phyloP scores from a whole-genome alignment of 2,797 vertebrate species.

The Tokudaia tokunoshimensis region DNA sequence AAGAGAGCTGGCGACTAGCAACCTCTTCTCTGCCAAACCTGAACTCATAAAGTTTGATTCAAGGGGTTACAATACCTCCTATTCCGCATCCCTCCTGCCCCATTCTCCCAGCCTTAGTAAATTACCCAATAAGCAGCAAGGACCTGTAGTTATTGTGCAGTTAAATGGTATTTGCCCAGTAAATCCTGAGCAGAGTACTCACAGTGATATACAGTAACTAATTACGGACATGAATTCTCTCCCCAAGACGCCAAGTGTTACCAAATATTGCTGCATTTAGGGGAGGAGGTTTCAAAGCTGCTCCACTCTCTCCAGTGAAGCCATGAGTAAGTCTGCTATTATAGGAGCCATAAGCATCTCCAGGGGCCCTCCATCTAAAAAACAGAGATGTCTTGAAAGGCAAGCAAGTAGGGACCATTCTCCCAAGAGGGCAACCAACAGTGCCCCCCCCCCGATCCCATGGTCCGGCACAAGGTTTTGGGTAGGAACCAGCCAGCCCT shows the following conservation, averaged over 20 bases:
- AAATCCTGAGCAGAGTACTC: constrained; percentile 82
- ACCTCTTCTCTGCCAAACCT: constrained; percentile 77
- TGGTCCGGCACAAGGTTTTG: neutral
- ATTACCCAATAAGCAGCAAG: constrained; percentile 85
- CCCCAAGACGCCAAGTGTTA: constrained; percentile 77
- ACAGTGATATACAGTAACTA: constrained; percentile 84
- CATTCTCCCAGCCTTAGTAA: constrained; percentile 84
- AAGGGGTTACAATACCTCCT: constrained; percentile 80
- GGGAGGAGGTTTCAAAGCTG: constrained; percentile 51
- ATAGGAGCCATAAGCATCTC: neutral
- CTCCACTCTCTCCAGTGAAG: constrained; percentile 49
- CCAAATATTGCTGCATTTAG: constrained; percentile 73
- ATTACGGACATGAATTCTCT: constrained; percentile 84
- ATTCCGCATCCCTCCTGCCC: constrained; percentile 80
- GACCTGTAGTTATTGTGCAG: constrained; percentile 83
- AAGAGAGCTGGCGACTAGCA: constrained; percentile 69
- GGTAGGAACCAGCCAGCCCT: neutral
- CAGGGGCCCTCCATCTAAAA: neutral
- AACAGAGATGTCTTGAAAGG: neutral
- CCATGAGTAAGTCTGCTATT: constrained; percentile 58
- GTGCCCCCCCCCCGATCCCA: neutral
- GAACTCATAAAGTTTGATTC: constrained; percentile 85
- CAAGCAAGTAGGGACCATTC: neutral
- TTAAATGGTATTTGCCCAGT: constrained; percentile 84
- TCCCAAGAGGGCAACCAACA: neutral